Evolutionary conservation across 1,140 invertebrate species (phyloP), one percentile per base, ranked within the genome.

Genomic region (Calephelis nemesis): DNA sequence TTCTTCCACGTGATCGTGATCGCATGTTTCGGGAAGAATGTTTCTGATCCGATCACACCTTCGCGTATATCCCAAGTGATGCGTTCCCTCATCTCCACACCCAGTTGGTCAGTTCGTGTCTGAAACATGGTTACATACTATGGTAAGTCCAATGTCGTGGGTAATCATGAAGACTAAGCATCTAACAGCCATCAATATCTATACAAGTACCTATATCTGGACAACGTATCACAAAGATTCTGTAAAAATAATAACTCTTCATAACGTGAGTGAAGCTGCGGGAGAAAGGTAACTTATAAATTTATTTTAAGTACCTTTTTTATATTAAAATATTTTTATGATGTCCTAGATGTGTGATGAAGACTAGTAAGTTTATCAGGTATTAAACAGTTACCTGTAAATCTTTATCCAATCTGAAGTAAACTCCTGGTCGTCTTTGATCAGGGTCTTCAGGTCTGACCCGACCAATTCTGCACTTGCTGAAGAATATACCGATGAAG

Each of bases 1-100:
- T 99, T 98, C 87, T 98, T 98, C 98, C 98, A 99, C 1, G 98
- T 99, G n/a, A 97, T 93, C 75, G 98, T 97, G 50, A 97, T 92
- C 4, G 95, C 96, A 80, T 98, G 97, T 82, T 98, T 98, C 0
- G 98, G 97, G 63, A 94, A 92, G 87, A 99, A 99, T 0, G 95
- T 96, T 40, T 97, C 96, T 0, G 98, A 95, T 0, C 98, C 98
- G 42, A 99, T 96, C 50, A 99, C 97, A 4, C 97, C 97, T 75
- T 97, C 94, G 15, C 97, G 93, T 58, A 99, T 96, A 81, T 98
- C 97, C 95, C 97, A 97, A 77, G 95, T 97, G 0, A 98, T 78
- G 49, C 97, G 92, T 85, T 98, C 96, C 62, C 96, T 92, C 87
- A 98, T 94, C 91, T 98, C 96, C 1, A 97, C 95, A 0, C 97